Conservation (phyloP, 1,140 invertebrate genomes). For the Drosophila pandora region DNA sequence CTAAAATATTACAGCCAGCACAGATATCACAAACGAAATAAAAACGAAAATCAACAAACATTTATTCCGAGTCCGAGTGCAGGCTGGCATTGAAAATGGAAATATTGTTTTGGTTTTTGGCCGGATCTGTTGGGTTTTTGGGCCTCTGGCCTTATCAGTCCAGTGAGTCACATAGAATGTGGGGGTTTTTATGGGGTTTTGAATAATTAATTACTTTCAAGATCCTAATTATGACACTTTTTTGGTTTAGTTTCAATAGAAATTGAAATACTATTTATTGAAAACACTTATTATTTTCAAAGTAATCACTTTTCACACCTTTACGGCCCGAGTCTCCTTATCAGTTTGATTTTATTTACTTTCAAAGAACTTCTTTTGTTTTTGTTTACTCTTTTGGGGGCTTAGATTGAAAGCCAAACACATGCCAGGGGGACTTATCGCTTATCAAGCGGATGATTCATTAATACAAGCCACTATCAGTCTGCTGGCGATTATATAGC, state of each 20-base stretch:
- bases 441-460: slow-evolving; percentile 35
- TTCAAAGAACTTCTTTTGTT: neutral
- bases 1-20: slow-evolving; percentile 15
- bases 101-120: slow-evolving; percentile 41
- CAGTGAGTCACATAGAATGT: slow-evolving; percentile 25
- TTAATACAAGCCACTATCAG: slow-evolving; percentile 44
- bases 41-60: slow-evolving; percentile 39
- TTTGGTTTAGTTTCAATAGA: neutral
- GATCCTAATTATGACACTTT: neutral
- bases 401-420: slow-evolving; percentile 13
- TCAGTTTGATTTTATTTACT: neutral
- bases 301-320: neutral
- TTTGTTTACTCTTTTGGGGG: slow-evolving; percentile 23
- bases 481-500: neutral
- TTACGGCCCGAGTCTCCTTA: neutral
- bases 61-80: neutral
- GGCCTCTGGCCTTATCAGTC: slow-evolving; percentile 42
- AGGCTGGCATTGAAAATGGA: slow-evolving; percentile 45
- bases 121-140: slow-evolving; percentile 5
- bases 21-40: slow-evolving; percentile 17
- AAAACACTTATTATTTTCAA: neutral
- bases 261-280: neutral
- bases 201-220: slow-evolving; percentile 5
- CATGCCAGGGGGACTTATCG: slow-evolving; percentile 18
- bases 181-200: neutral